Evolutionary conservation across 2,888 invertebrate species (phyloP).

Genomic region (Synergus japonicus): DNA sequence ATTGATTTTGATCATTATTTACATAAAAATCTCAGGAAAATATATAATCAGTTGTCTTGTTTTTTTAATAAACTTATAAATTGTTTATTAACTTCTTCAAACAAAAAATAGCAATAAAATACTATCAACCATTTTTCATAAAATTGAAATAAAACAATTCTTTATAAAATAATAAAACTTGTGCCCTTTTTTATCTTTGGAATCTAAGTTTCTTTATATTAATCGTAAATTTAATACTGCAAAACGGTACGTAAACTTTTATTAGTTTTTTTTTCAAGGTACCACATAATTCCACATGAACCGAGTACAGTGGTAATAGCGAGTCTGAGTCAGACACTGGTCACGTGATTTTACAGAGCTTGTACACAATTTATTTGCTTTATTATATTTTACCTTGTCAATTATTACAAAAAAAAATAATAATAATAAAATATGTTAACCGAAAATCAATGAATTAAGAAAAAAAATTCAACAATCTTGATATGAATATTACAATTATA

Average conservation of each 20-base stretch:
- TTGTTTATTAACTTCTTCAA: too few relatives aligned
- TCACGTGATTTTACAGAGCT: conserved; percentile 25
- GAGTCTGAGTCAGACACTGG: conserved; percentile 19
- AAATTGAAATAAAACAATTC: too few relatives aligned
- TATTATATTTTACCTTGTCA: neutral
- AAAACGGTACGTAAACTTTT: neutral
- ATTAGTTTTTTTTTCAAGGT: neutral
- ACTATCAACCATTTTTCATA: too few relatives aligned
- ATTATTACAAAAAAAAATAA: neutral
- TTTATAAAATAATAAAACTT: too few relatives aligned
- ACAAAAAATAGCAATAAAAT: too few relatives aligned
- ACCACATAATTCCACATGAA: neutral
- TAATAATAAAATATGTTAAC: neutral
- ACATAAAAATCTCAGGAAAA: too few relatives aligned
- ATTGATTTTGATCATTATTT: too few relatives aligned
- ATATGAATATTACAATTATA: neutral
- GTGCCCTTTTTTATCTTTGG: too few relatives aligned
- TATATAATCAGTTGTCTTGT: too few relatives aligned
- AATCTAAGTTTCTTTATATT: too few relatives aligned
- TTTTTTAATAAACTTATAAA: too few relatives aligned
- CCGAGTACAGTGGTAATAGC: conserved; percentile 12
- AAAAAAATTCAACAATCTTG: neutral
- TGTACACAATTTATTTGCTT: neutral
- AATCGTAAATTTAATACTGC: neutral
- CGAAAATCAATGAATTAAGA: neutral